These are phyloP conservation scores for Oryzias curvinotus DNA, from an alignment of 2,113 vertebrate genomes.

Conservation along the genomic window DNA sequence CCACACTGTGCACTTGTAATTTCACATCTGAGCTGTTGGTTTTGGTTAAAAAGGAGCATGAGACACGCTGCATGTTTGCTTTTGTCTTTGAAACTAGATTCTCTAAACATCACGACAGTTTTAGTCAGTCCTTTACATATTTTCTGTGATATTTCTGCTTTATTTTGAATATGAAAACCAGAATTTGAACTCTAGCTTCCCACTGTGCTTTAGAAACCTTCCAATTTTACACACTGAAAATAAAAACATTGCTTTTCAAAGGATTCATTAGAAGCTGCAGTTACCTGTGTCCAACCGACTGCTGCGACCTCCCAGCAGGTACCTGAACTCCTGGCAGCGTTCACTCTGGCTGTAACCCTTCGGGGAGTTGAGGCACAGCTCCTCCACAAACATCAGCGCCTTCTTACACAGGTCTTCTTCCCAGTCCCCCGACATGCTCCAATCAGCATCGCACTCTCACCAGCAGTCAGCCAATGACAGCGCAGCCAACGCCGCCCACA, in stretches of 20 bases:
- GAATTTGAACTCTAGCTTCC: too few species aligned
- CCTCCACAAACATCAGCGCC: constrained; percentile 84
- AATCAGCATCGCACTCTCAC: constrained; percentile 82
- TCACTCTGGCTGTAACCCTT: constrained; percentile 80
- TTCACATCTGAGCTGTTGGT: too few species aligned
- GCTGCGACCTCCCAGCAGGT: constrained; percentile 80
- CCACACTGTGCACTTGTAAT: too few species aligned
- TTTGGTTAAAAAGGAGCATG: too few species aligned
- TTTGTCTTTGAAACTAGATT: too few species aligned
- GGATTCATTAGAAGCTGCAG: background rate
- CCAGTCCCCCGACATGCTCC: constrained; percentile 91
- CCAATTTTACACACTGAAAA: too few species aligned
- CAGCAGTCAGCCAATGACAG: constrained; percentile 70
- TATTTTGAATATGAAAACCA: too few species aligned
- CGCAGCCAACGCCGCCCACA: constrained; percentile 66
- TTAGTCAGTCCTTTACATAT: background rate
- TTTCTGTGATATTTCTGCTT: background rate
- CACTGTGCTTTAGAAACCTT: too few species aligned
- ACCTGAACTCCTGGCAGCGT: constrained; percentile 86
- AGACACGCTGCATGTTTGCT: too few species aligned
- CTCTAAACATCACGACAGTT: too few species aligned
- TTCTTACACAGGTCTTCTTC: constrained; percentile 90
- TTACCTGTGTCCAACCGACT: constrained; percentile 82
- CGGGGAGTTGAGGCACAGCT: constrained; percentile 83
- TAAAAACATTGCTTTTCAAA: background rate